A percentile compares a stretch with the other conserved stretches of the same genome.
phyloP scores from a whole-genome alignment of 2,797 vertebrate genomes.

The Uromys caudimaculatus region DNA sequence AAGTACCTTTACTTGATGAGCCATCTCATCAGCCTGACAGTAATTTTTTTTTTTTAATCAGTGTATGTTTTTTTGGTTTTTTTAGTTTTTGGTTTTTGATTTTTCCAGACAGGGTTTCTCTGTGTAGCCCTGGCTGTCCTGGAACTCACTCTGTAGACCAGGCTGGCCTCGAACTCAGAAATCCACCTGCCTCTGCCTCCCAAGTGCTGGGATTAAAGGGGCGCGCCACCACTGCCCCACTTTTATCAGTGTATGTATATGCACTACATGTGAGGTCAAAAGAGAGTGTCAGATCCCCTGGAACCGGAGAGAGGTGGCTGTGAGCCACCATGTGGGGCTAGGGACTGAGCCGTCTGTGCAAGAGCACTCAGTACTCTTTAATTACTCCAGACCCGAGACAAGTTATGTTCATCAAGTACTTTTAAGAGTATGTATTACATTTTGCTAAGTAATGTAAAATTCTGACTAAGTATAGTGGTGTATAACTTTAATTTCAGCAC shows the following conservation, averaged over 20 bases:
- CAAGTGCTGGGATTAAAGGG: no score
- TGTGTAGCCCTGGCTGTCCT: no score
- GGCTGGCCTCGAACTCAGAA: no score
- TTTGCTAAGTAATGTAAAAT: constrained; percentile 19
- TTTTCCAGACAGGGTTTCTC: no score
- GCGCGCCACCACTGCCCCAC: no score
- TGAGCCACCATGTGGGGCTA: not conserved
- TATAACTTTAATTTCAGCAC: not conserved
- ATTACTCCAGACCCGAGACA: not conserved
- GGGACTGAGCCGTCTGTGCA: not conserved
- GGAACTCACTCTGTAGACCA: no score
- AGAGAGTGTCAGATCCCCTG: not conserved
- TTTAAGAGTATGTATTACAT: not conserved
- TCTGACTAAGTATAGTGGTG: not conserved
- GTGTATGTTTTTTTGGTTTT: no score
- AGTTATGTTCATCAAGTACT: not conserved
- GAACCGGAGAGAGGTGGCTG: not conserved
- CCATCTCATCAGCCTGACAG: not conserved
- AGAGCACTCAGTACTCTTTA: not conserved
- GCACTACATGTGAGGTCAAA: not conserved
- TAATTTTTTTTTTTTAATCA: not conserved
- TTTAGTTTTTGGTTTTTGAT: no score
- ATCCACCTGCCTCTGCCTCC: no score
- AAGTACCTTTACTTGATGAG: not conserved
- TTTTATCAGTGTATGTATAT: not conserved